Conservation (phyloP, 2,113 vertebrate species). For the Xenopus borealis region DNA sequence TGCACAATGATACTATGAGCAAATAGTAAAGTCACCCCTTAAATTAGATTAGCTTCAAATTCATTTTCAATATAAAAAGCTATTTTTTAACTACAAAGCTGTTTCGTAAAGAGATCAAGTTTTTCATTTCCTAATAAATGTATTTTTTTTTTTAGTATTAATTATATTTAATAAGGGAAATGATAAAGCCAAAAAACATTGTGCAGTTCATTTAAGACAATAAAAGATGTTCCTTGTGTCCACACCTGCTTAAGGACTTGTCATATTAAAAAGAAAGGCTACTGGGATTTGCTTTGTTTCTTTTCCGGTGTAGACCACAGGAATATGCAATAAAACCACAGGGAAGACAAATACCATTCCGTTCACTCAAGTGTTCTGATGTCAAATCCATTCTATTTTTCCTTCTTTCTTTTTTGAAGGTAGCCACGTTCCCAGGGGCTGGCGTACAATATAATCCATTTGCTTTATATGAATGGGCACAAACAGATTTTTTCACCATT, state of each 20-base stretch:
- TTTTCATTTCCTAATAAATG: no score
- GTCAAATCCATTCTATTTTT: constrained; percentile 96
- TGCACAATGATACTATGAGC: no score
- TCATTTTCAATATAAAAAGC: no score
- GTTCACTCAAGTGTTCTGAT: constrained; percentile 91
- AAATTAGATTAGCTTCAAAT: no score
- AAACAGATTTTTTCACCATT: constrained; percentile 97
- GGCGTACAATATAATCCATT: constrained; percentile 91
- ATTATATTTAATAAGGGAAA: no score
- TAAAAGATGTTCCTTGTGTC: constrained; percentile 71
- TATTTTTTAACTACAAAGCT: no score
- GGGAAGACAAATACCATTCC: constrained; percentile 83
- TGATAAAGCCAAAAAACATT: no score
- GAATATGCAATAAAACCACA: constrained; percentile 87
- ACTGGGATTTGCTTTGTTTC: constrained; percentile 80
- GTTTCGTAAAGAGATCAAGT: no score
- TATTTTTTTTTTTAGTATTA: no score
- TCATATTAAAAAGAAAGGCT: constrained; percentile 82
- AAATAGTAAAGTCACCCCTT: no score
- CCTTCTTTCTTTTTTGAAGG: constrained; percentile 81
- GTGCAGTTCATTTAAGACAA: constrained; percentile 45
- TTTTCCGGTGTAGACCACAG: constrained; percentile 82
- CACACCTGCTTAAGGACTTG: constrained; percentile 93
- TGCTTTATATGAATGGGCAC: constrained; percentile 95
- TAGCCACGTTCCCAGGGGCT: constrained; percentile 81